Conservation (phyloP, 2,888 invertebrate genomes). For the Microctonus brassicae region DNA sequence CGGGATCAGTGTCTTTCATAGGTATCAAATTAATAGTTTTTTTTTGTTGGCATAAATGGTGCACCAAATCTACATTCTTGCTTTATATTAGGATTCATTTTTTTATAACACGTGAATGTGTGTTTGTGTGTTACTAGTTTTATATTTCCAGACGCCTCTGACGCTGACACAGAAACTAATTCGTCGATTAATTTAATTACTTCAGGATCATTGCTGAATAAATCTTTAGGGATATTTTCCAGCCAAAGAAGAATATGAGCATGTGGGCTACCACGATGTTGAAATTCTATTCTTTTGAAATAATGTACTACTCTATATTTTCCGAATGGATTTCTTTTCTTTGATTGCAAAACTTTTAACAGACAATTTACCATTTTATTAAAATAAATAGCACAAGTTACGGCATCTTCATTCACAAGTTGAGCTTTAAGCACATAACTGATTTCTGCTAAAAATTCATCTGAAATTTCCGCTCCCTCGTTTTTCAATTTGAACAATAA, state of each 20-base stretch:
- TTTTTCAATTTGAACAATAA: slow-evolving; percentile 57
- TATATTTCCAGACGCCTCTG: slow-evolving; percentile 21
- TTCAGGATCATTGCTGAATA: slow-evolving; percentile 43
- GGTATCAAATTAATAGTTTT: slow-evolving; percentile 50
- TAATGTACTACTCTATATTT: slow-evolving; percentile 53
- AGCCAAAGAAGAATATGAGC: slow-evolving; percentile 67
- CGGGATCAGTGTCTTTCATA: slow-evolving; percentile 39
- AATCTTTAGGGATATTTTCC: slow-evolving; percentile 53
- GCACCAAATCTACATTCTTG: slow-evolving; percentile 57
- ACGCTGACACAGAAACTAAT: neutral
- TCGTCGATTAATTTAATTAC: slow-evolving; percentile 53
- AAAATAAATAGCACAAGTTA: slow-evolving; percentile 59
- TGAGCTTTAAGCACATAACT: slow-evolving; percentile 39
- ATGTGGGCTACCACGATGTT: slow-evolving; percentile 64
- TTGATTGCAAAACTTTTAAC: slow-evolving; percentile 55
- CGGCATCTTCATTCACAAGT: too few species aligned
- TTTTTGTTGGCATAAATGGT: slow-evolving; percentile 45
- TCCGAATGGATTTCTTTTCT: slow-evolving; percentile 56
- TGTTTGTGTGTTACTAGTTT: slow-evolving; percentile 14
- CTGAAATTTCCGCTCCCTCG: neutral
- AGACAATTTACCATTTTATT: slow-evolving; percentile 60
- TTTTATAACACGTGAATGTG: slow-evolving; percentile 13
- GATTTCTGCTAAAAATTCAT: slow-evolving; percentile 30
- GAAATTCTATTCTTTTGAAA: slow-evolving; percentile 64
- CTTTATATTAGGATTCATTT: neutral